phyloP scores from a whole-genome alignment of 2,888 invertebrate genomes.

The Stomorhina lunata region DNA sequence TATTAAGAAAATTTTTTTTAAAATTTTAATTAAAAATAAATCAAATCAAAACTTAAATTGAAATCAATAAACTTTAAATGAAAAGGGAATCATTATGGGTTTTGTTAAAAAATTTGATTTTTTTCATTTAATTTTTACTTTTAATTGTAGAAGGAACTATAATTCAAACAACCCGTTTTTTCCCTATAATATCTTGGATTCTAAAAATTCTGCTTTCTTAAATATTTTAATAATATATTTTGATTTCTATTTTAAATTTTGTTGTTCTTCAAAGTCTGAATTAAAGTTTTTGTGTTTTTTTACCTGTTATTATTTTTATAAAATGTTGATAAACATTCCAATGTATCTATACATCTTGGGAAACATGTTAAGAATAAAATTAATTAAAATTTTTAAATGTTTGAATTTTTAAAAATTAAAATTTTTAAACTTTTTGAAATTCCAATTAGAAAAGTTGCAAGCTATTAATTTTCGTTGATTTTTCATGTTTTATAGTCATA shows the following conservation, averaged over 20 bases:
- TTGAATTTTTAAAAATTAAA: too few relatives aligned
- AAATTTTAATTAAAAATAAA: neutral
- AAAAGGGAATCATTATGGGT: neutral
- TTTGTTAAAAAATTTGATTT: neutral
- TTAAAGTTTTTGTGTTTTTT: neutral
- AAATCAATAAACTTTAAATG: neutral
- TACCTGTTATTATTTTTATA: neutral
- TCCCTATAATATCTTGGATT: conserved; percentile 33
- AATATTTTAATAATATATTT: conserved; percentile 19
- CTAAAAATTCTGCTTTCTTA: conserved; percentile 27
- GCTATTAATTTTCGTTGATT: too few relatives aligned
- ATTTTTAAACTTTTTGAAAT: too few relatives aligned
- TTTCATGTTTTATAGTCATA: too few relatives aligned
- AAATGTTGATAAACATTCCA: neutral
- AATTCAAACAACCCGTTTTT: conserved; percentile 65
- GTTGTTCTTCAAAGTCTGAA: neutral
- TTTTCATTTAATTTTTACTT: conserved; percentile 8
- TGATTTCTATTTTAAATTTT: neutral
- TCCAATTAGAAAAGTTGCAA: too few relatives aligned
- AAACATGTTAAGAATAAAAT: neutral
- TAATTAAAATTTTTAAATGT: too few relatives aligned
- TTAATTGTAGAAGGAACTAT: conserved; percentile 61
- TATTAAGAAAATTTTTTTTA: too few relatives aligned
- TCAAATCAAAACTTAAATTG: conserved; percentile 15
- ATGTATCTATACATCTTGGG: neutral